Evolutionary conservation across 2,888 invertebrate species (phyloP).

Genomic region (Hetaerina titia): DNA sequence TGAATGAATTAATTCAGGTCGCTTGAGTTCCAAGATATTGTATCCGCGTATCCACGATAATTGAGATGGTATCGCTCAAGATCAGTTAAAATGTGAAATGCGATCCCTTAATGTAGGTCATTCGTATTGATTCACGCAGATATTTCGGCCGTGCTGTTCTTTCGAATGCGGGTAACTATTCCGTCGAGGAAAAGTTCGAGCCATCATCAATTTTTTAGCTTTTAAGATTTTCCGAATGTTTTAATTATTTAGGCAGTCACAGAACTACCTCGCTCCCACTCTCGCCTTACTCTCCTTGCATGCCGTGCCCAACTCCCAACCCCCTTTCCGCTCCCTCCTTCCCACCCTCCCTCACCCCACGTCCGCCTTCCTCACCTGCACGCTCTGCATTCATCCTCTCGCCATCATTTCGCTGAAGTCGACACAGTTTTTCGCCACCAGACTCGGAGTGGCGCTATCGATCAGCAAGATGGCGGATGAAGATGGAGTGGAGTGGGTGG

Average conservation of each 20-base stretch:
- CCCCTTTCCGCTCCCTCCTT: not conserved
- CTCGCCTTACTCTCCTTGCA: not conserved
- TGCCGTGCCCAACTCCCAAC: not conserved
- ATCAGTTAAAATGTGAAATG: not conserved
- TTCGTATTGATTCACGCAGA: constrained; percentile 27
- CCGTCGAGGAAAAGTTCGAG: not conserved
- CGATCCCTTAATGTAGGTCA: not conserved
- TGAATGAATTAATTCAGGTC: too few species aligned
- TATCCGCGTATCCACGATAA: not conserved
- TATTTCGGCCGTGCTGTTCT: not conserved
- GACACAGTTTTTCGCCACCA: constrained; percentile 46
- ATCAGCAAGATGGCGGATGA: constrained; percentile 49
- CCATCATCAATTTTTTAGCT: not conserved
- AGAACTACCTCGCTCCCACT: not conserved
- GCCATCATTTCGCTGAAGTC: constrained; percentile 41
- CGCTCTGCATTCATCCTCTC: constrained; percentile 20
- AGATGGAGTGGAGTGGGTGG: constrained; percentile 28
- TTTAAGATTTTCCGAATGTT: not conserved
- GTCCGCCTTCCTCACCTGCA: not conserved
- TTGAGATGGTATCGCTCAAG: not conserved
- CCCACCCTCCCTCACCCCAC: not conserved
- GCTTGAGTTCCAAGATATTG: not conserved
- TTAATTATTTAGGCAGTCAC: not conserved
- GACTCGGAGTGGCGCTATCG: constrained; percentile 47
- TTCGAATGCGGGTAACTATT: not conserved